These are phyloP conservation scores for Microtus montanus DNA, from an alignment of 2,113 vertebrate genomes.

Conservation along the genomic window DNA sequence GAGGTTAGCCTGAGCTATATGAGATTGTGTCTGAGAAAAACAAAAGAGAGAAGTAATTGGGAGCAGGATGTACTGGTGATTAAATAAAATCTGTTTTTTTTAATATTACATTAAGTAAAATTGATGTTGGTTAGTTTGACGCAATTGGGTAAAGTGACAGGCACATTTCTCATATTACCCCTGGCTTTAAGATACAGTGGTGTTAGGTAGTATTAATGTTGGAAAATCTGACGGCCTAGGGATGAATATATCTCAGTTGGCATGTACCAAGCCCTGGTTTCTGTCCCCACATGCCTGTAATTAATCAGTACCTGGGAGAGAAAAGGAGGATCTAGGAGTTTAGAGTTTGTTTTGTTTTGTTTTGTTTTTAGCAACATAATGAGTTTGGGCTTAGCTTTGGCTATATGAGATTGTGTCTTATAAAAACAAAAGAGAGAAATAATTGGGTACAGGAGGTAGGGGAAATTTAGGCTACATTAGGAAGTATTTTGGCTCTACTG, in stretches of 20 bases:
- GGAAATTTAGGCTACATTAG: not conserved
- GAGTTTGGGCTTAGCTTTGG: not conserved
- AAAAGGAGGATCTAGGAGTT: not conserved
- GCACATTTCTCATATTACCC: not conserved
- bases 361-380: not conserved
- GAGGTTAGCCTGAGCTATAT: not conserved
- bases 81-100: not conserved
- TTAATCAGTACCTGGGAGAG: not conserved
- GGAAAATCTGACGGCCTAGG: not conserved
- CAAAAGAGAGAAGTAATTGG: not conserved
- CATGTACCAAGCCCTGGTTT: not conserved
- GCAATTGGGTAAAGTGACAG: not conserved
- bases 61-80: not conserved
- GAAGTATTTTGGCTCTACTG: not conserved
- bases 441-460: not conserved
- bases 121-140: constrained; percentile 32
- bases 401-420: not conserved
- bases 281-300: not conserved
- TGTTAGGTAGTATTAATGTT: not conserved
- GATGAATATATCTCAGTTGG: not conserved
- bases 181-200: not conserved
- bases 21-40: not conserved
- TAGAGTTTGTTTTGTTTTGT: not conserved
- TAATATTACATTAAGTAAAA: constrained; percentile 14
- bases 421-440: not conserved